Evolutionary conservation across 2,797 vertebrate genomes (phyloP).

Genomic region (Staurois parvus): DNA sequence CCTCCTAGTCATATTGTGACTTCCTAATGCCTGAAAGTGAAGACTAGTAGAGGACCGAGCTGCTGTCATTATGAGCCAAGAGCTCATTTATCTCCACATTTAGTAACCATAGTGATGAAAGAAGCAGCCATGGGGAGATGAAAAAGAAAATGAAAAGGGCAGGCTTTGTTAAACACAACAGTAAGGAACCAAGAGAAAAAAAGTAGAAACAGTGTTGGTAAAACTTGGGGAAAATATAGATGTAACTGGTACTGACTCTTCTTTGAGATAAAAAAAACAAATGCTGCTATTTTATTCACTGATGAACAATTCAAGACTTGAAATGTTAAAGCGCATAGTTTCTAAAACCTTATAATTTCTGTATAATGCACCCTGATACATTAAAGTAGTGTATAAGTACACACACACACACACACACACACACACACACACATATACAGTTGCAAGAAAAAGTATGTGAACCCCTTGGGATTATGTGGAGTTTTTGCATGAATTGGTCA

Average conservation of each 20-base stretch:
- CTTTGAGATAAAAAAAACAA: neutral
- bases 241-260: neutral
- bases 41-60: slow-evolving; percentile 7
- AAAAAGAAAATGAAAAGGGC: slow-evolving; percentile 46
- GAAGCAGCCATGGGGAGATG: slow-evolving; percentile 36
- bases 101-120: slow-evolving; percentile 59
- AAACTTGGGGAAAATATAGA: slow-evolving; percentile 19
- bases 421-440: too few relatives aligned
- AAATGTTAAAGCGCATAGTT: too few relatives aligned
- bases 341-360: too few relatives aligned
- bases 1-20: slow-evolving; percentile 1
- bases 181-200: neutral
- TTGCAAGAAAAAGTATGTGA: too few relatives aligned
- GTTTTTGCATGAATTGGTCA: too few relatives aligned
- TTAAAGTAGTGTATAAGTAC: too few relatives aligned
- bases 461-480: too few relatives aligned
- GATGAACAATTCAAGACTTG: neutral
- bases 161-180: slow-evolving; percentile 34
- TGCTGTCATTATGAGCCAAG: slow-evolving; percentile 53
- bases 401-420: too few relatives aligned
- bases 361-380: too few relatives aligned
- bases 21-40: slow-evolving; percentile 32
- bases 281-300: neutral
- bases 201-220: slow-evolving; percentile 24
- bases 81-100: slow-evolving; percentile 45